Evolutionary conservation across 2,888 invertebrate species (phyloP).

Genomic region (Hypselothyrea guttata): DNA sequence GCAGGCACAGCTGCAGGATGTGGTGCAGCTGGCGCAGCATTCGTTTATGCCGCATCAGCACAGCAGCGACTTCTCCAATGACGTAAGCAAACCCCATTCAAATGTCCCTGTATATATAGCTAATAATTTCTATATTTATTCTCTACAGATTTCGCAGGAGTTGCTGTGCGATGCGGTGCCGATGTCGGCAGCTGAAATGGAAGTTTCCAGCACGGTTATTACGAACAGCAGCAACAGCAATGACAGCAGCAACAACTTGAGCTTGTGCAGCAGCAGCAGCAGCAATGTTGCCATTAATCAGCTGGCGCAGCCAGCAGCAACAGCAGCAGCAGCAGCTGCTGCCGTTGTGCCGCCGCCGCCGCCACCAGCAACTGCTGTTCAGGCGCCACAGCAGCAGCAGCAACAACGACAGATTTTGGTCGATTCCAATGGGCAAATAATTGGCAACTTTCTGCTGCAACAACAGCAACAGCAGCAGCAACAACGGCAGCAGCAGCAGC

Average conservation of each 20-base stretch:
- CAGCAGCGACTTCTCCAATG: slow-evolving; percentile 59
- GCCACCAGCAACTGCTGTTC: slow-evolving; percentile 24
- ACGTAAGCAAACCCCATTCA: slow-evolving; percentile 41
- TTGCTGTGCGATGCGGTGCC: slow-evolving; percentile 85
- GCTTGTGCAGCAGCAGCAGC: slow-evolving; percentile 73
- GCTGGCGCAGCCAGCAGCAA: slow-evolving; percentile 47
- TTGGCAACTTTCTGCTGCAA: slow-evolving; percentile 79
- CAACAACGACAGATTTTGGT: slow-evolving; percentile 78
- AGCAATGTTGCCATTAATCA: slow-evolving; percentile 53
- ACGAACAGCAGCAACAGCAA: slow-evolving; percentile 81
- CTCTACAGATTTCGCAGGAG: slow-evolving; percentile 82
- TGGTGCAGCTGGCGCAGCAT: slow-evolving; percentile 62
- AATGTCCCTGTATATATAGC: neutral
- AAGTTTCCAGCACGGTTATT: slow-evolving; percentile 84
- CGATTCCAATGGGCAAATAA: slow-evolving; percentile 81
- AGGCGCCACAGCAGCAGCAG: slow-evolving; percentile 77
- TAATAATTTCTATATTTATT: neutral
- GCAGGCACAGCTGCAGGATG: slow-evolving; percentile 56
- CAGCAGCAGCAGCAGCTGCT: slow-evolving; percentile 34
- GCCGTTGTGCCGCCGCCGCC: slow-evolving; percentile 20
- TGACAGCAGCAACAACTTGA: slow-evolving; percentile 79
- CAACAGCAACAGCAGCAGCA: slow-evolving; percentile 65
- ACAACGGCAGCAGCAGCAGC: slow-evolving; percentile 57
- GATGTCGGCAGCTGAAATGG: slow-evolving; percentile 85
- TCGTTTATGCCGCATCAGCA: slow-evolving; percentile 59